Conservation (phyloP, 2,113 vertebrate genomes). For the Oncorhynchus nerka region DNA sequence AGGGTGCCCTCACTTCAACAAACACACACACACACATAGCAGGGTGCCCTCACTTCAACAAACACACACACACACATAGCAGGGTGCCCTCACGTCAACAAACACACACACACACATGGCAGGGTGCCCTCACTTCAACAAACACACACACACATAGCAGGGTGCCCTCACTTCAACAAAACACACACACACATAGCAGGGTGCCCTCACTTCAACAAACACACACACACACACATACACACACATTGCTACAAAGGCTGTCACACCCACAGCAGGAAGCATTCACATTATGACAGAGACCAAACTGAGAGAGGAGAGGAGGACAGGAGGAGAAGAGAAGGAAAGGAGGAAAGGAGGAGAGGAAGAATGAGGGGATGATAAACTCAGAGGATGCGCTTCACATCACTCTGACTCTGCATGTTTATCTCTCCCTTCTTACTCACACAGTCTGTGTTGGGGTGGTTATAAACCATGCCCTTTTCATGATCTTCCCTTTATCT, state of each 20-base stretch:
- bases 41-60: too few relatives aligned
- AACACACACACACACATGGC: background rate
- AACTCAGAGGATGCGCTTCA: constrained; percentile 15
- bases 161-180: too few relatives aligned
- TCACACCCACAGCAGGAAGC: constrained; percentile 32
- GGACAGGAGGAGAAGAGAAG: background rate
- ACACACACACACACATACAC: background rate
- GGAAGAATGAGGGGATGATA: constrained; percentile 14
- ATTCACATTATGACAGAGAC: constrained; percentile 41
- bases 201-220: background rate
- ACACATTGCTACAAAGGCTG: background rate
- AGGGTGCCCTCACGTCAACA: too few relatives aligned
- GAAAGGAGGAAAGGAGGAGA: background rate
- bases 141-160: background rate
- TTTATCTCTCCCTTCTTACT: constrained; percentile 22
- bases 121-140: too few relatives aligned
- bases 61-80: background rate
- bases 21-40: background rate
- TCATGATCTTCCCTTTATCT: background rate
- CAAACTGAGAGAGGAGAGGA: background rate
- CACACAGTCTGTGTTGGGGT: background rate
- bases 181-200: too few relatives aligned
- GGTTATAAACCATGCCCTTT: background rate
- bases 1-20: too few relatives aligned
- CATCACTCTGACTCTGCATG: constrained; percentile 36